Evolutionary conservation across 2,888 invertebrate species (phyloP).

Genomic region (Eilema sororculum): DNA sequence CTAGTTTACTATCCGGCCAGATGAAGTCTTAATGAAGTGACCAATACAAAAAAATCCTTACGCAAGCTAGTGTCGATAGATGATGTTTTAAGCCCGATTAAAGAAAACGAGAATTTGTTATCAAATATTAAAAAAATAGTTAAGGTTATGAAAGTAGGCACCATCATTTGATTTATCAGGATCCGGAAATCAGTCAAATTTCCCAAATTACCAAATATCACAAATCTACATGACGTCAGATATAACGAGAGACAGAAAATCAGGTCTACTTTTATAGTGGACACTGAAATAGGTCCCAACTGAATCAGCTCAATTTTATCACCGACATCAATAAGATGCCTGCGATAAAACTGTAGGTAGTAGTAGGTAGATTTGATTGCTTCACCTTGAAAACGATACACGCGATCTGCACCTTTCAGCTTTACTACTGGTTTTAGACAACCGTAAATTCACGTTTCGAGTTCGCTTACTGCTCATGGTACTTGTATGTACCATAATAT

Average conservation of each 20-base stretch:
- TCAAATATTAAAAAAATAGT: too few relatives aligned
- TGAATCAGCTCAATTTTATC: slow-evolving; percentile 18
- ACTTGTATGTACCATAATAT: background rate
- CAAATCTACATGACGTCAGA: background rate
- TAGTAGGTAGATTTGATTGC: slow-evolving; percentile 29
- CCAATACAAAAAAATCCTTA: too few relatives aligned
- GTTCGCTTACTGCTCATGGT: background rate
- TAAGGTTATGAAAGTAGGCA: too few relatives aligned
- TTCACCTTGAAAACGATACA: slow-evolving; percentile 39
- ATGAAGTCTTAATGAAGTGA: too few relatives aligned
- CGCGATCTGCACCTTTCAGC: slow-evolving; percentile 42
- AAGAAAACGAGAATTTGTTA: too few relatives aligned
- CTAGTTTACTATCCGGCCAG: too few relatives aligned
- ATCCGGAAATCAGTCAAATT: too few relatives aligned
- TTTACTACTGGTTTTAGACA: slow-evolving; percentile 29
- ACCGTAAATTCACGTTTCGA: background rate
- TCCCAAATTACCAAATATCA: too few relatives aligned
- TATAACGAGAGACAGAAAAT: background rate
- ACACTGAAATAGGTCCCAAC: background rate
- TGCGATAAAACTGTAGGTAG: slow-evolving; percentile 34
- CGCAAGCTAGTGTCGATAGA: too few relatives aligned
- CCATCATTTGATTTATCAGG: too few relatives aligned
- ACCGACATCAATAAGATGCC: slow-evolving; percentile 21
- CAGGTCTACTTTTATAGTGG: background rate
- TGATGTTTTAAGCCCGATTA: too few relatives aligned